Conservation (phyloP, 2,113 vertebrate genomes). For the Pseudopodoces humilis region DNA sequence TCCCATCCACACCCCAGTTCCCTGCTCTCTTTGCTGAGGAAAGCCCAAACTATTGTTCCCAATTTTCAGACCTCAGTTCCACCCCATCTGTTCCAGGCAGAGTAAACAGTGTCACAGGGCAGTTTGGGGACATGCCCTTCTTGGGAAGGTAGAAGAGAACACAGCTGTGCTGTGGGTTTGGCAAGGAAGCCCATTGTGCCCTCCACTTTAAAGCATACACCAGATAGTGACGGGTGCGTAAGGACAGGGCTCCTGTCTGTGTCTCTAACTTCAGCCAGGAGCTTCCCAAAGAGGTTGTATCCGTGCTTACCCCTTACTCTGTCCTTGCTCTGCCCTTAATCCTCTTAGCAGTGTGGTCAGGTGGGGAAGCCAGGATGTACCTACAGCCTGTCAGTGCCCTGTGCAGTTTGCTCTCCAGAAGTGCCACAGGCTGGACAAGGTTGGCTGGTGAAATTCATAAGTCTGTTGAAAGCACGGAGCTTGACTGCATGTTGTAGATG, state of each 20-base stretch:
- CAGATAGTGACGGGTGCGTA: background rate
- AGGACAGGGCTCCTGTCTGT: background rate
- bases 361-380: rapidly evolving
- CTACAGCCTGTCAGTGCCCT: background rate
- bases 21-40: background rate
- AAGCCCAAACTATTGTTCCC: background rate
- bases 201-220: background rate
- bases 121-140: background rate
- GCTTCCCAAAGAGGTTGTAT: background rate
- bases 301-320: background rate
- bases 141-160: background rate
- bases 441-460: background rate
- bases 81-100: background rate
- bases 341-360: background rate
- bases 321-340: background rate
- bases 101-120: background rate
- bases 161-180: background rate
- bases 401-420: background rate
- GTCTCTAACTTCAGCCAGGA: background rate
- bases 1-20: background rate
- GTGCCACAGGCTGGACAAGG: rapidly evolving
- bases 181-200: background rate
- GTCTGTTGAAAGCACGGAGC: background rate
- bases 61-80: background rate
- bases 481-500: background rate